phyloP scores from a whole-genome alignment of 2,888 invertebrate species.

The Papilio protenor region DNA sequence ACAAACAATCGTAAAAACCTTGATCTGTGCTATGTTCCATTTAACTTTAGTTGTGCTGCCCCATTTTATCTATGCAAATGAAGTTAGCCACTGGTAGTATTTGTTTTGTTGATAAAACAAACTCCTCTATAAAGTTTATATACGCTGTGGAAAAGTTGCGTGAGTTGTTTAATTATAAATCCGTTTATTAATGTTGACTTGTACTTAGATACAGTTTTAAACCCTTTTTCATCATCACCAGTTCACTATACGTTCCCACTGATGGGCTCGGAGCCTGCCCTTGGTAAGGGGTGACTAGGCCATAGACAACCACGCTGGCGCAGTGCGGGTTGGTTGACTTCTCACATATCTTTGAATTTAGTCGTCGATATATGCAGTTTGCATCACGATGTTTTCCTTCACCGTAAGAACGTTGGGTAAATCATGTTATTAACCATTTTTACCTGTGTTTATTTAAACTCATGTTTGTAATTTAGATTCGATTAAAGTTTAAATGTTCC shows the following conservation, averaged over 20 bases:
- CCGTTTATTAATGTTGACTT: background rate
- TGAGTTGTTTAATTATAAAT: constrained; percentile 3
- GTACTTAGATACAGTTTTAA: background rate
- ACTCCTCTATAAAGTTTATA: constrained; percentile 24
- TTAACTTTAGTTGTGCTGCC: constrained; percentile 10
- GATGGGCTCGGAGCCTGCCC: no score
- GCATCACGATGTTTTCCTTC: no score
- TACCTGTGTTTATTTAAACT: background rate
- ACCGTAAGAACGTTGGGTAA: no score
- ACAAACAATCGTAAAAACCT: constrained; percentile 2
- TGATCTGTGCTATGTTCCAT: constrained; percentile 12
- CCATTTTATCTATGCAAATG: constrained; percentile 27
- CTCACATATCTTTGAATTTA: no score
- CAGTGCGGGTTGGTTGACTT: no score
- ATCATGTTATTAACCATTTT: no score
- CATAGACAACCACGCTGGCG: no score
- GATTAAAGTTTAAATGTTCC: background rate
- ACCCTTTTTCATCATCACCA: no score
- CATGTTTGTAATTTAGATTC: background rate
- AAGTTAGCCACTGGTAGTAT: constrained; percentile 16
- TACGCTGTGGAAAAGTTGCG: background rate
- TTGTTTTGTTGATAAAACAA: constrained; percentile 21
- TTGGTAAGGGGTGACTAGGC: no score
- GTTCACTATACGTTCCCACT: no score
- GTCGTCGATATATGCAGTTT: no score